Evolutionary conservation across 2,797 vertebrate species (phyloP).

Genomic region (Gymnoscopelus braueri): DNA sequence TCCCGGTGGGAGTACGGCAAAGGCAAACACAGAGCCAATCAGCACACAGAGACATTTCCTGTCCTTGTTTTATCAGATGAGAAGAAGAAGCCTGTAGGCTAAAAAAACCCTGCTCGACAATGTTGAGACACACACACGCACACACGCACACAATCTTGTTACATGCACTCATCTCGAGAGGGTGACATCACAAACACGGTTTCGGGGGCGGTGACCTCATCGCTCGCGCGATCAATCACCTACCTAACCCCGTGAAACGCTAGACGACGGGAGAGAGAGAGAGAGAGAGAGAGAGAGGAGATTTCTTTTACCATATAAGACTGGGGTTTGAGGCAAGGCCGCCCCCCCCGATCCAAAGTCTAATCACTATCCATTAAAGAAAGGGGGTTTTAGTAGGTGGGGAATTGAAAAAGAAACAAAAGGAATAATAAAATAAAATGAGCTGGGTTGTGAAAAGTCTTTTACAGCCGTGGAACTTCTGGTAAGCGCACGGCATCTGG

Average conservation of each 20-base stretch:
- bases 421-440: background rate
- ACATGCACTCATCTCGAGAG: slow-evolving; percentile 65
- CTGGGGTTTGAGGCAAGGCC: slow-evolving; percentile 46
- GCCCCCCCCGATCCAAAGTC: slow-evolving; percentile 42
- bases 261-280: slow-evolving; percentile 30
- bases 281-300: slow-evolving; percentile 39
- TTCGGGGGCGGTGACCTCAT: slow-evolving; percentile 71
- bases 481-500: slow-evolving; percentile 63
- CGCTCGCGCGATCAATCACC: slow-evolving; percentile 71
- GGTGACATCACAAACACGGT: slow-evolving; percentile 71
- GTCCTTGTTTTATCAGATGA: slow-evolving; percentile 84
- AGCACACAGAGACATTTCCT: slow-evolving; percentile 82
- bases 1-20: slow-evolving; percentile 65
- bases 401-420: slow-evolving; percentile 27
- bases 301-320: slow-evolving; percentile 66
- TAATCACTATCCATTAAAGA: slow-evolving; percentile 61
- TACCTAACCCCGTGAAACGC: slow-evolving; percentile 46
- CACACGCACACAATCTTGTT: slow-evolving; percentile 11
- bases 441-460: slow-evolving; percentile 14
- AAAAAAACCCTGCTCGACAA: slow-evolving; percentile 61
- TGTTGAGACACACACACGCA: slow-evolving; percentile 56
- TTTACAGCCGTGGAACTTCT: slow-evolving; percentile 58
- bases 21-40: slow-evolving; percentile 77
- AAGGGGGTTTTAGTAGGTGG: slow-evolving; percentile 34
- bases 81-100: slow-evolving; percentile 65